Conservation (phyloP, 2,888 invertebrate species). For the Leptura quadrifasciata region DNA sequence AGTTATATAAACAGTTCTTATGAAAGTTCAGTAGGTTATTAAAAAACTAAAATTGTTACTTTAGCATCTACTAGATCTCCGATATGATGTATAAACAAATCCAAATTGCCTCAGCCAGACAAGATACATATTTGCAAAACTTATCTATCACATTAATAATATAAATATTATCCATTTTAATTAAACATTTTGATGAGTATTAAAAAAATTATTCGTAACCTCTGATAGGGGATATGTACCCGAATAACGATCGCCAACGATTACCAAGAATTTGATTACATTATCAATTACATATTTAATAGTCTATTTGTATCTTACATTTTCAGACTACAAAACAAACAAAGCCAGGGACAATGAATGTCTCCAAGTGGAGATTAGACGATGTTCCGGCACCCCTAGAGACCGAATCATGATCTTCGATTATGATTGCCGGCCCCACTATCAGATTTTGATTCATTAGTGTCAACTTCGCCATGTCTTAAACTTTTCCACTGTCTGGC, state of each 20-base stretch:
- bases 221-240: not conserved
- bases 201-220: not conserved
- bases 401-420: not conserved
- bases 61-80: too few relatives aligned
- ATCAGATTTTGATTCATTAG: conserved; percentile 1
- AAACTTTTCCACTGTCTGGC: not conserved
- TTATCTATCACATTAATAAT: too few relatives aligned
- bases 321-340: not conserved
- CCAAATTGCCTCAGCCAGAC: too few relatives aligned
- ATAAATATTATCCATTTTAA: too few relatives aligned
- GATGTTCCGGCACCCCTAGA: not conserved
- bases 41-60: too few relatives aligned
- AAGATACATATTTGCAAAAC: too few relatives aligned
- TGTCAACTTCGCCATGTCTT: not conserved
- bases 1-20: too few relatives aligned
- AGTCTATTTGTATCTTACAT: not conserved
- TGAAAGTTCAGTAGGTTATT: too few relatives aligned
- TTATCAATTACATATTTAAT: not conserved
- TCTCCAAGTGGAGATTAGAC: not conserved
- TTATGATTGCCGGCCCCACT: not conserved
- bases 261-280: not conserved
- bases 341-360: not conserved
- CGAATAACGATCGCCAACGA: not conserved
- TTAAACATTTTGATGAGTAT: not conserved
- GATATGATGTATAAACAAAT: too few relatives aligned